phyloP scores from a whole-genome alignment of 2,113 vertebrate species.

The Amia ocellicauda region DNA sequence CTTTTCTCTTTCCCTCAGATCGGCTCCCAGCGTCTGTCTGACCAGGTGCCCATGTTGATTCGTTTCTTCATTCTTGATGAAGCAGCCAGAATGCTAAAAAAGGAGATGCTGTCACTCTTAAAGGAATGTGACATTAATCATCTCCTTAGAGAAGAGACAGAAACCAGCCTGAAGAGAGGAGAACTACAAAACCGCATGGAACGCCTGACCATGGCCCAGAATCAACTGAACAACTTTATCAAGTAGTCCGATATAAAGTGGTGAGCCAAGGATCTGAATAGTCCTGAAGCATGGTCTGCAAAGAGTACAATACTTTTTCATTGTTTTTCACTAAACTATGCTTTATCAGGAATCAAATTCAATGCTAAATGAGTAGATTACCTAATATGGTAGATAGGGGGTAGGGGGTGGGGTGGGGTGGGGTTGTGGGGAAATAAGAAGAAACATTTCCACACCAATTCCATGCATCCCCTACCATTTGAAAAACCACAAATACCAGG shows the following conservation, averaged over 20 bases:
- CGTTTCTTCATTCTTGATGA: conserved; percentile 33
- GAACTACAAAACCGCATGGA: conserved; percentile 23
- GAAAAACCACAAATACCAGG: no score
- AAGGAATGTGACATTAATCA: conserved; percentile 20
- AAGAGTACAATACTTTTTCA: no score
- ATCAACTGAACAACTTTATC: conserved; percentile 21
- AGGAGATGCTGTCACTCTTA: conserved; percentile 30
- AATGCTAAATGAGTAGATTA: no score
- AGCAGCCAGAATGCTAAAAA: conserved; percentile 20
- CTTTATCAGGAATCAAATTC: no score
- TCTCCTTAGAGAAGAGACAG: conserved; percentile 27
- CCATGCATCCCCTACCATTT: no score
- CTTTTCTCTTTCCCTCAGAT: conserved; percentile 26
- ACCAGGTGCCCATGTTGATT: conserved; percentile 34
- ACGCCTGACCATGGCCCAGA: conserved; percentile 21
- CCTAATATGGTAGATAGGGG: no score
- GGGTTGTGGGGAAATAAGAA: no score
- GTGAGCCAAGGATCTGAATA: no score
- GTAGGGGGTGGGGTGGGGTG: no score
- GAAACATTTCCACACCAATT: no score
- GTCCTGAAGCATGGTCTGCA: no score
- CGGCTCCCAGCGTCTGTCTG: conserved; percentile 32
- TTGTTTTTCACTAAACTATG: no score
- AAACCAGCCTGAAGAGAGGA: conserved; percentile 18
- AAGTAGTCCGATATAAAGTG: neutral